Conservation (phyloP, 2,797 vertebrate species). For the Paguma larvata region DNA sequence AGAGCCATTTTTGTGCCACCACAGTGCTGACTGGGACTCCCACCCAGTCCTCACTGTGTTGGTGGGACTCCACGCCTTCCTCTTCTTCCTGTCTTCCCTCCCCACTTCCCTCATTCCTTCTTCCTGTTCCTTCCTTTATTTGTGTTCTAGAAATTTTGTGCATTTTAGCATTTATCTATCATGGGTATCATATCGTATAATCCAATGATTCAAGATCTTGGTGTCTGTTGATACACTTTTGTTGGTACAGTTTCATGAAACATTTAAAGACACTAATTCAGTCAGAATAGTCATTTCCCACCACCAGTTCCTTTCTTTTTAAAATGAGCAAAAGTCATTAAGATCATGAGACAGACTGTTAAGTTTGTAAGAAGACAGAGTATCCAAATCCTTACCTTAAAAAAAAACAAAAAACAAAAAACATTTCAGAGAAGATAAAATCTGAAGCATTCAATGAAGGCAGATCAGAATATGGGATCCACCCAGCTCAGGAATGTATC, state of each 20-base stretch:
- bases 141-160: conserved; percentile 79
- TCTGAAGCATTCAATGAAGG: not conserved
- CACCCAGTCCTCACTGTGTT: conserved; percentile 78
- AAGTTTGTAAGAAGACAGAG: not conserved
- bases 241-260: conserved; percentile 83
- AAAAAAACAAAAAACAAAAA: not conserved
- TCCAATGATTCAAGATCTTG: conserved; percentile 68
- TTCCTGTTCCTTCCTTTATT: not conserved
- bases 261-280: conserved; percentile 74
- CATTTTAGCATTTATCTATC: conserved; percentile 80
- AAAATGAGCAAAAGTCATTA: conserved; percentile 60
- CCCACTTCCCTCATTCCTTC: not conserved
- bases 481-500: not conserved
- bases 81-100: not conserved
- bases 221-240: conserved; percentile 77
- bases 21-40: conserved; percentile 80
- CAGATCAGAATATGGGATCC: not conserved
- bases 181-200: conserved; percentile 83
- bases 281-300: conserved; percentile 55
- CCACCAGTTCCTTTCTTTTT: conserved; percentile 23
- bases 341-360: not conserved
- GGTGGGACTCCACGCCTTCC: conserved; percentile 78
- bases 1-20: conserved; percentile 82
- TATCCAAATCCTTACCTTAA: not conserved
- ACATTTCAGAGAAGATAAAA: conserved; percentile 19